phyloP scores from a whole-genome alignment of 1,140 invertebrate genomes.

The Zaprionus africanus region DNA sequence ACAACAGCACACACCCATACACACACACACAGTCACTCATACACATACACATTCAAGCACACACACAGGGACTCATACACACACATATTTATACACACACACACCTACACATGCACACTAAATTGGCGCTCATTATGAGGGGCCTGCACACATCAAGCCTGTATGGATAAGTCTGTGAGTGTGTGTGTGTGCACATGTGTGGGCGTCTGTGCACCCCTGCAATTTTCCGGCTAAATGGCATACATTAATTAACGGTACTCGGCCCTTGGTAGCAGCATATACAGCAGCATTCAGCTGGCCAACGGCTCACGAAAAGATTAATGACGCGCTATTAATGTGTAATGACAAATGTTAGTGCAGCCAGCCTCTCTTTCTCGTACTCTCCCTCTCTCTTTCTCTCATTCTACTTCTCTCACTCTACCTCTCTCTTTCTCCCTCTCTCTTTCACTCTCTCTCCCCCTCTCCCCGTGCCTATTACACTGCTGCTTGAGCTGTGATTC shows the following conservation, averaged over 20 bases:
- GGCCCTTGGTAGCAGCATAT: conserved; percentile 57
- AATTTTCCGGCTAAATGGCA: conserved; percentile 83
- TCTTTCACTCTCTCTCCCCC: not conserved
- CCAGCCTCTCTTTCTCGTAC: not conserved
- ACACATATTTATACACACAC: conserved; percentile 15
- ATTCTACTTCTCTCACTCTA: not conserved
- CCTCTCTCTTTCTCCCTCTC: not conserved
- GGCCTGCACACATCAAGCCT: conserved; percentile 40
- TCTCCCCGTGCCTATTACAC: not conserved
- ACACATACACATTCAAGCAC: conserved; percentile 32
- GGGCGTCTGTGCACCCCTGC: conserved; percentile 60
- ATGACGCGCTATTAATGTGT: conserved; percentile 82
- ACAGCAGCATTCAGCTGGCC: conserved; percentile 51
- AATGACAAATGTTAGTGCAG: conserved; percentile 81
- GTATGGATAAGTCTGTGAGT: conserved; percentile 34
- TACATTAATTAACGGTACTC: conserved; percentile 80
- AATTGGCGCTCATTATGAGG: conserved; percentile 81
- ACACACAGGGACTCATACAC: conserved; percentile 10
- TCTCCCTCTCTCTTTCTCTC: not conserved
- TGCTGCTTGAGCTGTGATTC: conserved; percentile 46
- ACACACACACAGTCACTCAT: conserved; percentile 17
- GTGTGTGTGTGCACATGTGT: conserved; percentile 29
- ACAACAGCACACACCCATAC: conserved; percentile 49
- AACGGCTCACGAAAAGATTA: conserved; percentile 75
- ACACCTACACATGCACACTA: conserved; percentile 62